A percentile compares a stretch with the other conserved stretches of the same genome.
phyloP scores from a whole-genome alignment of 2,113 vertebrate genomes.

The Galemys pyrenaicus region DNA sequence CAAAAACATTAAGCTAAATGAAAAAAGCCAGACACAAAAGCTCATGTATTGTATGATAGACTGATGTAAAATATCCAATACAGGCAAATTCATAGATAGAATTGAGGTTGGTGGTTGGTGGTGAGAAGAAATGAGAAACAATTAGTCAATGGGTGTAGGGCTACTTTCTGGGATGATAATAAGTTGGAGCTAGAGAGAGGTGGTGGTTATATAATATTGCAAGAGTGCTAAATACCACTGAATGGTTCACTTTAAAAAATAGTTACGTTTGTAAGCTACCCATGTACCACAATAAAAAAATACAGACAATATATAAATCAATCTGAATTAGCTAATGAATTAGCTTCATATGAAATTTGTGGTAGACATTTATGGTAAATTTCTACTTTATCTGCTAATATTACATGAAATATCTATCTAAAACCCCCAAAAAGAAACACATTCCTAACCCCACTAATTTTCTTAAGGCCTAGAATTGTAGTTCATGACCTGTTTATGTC shows the following conservation, averaged over 20 bases:
- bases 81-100: not conserved
- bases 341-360: not conserved
- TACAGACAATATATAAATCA: not conserved
- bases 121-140: not conserved
- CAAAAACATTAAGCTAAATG: not conserved
- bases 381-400: not conserved
- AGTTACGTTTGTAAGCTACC: not conserved
- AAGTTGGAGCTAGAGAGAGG: not conserved
- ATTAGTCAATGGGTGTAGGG: no score
- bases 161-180: not conserved
- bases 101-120: not conserved
- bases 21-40: not conserved
- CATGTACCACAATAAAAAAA: slow-evolving; percentile 8
- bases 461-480: not conserved
- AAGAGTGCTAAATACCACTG: not conserved
- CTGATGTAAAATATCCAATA: not conserved
- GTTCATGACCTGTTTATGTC: not conserved
- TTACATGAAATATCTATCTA: not conserved
- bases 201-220: not conserved
- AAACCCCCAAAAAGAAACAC: not conserved
- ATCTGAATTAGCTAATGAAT: not conserved
- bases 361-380: no score
- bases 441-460: not conserved
- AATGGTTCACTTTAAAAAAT: not conserved
- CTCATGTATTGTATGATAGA: not conserved